These are phyloP conservation scores for Argynnis bischoffii DNA, from an alignment of 2,888 invertebrate species.

Conservation along the genomic window DNA sequence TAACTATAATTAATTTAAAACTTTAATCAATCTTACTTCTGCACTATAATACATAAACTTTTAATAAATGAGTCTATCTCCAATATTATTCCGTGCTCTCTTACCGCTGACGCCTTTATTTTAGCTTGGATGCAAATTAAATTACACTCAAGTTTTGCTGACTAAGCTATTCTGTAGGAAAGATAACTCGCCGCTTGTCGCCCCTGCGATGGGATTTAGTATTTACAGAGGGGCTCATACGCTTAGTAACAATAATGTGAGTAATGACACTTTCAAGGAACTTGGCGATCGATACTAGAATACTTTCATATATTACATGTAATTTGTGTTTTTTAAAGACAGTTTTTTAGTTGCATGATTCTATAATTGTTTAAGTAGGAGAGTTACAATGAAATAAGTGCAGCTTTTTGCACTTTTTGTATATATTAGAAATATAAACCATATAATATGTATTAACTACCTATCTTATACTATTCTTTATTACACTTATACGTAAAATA, in stretches of 20 bases:
- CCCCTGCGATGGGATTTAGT: conserved; percentile 37
- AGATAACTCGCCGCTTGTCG: conserved; percentile 56
- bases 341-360: not conserved
- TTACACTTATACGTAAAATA: too few relatives aligned
- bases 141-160: conserved; percentile 72
- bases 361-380: too few relatives aligned
- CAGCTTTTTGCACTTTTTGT: too few relatives aligned
- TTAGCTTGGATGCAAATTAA: conserved; percentile 72
- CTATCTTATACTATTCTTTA: too few relatives aligned
- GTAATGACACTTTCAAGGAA: conserved; percentile 1
- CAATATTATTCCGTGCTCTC: conserved; percentile 47
- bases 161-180: conserved; percentile 61
- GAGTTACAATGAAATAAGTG: too few relatives aligned
- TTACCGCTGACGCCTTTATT: conserved; percentile 62
- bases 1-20: not conserved
- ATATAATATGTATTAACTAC: too few relatives aligned
- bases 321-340: not conserved
- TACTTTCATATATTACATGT: not conserved
- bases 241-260: conserved; percentile 20
- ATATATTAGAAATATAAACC: too few relatives aligned
- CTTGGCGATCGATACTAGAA: conserved; percentile 1
- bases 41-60: conserved; percentile 15
- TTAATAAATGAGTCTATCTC: conserved; percentile 46
- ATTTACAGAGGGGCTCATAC: conserved; percentile 31
- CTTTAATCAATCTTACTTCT: conserved; percentile 22